Evolutionary conservation across 53 echinoderm and acorn worm genomes (phyloP), one percentile per base, ranked within the genome.

Genomic region (Holothuria scabra): DNA sequence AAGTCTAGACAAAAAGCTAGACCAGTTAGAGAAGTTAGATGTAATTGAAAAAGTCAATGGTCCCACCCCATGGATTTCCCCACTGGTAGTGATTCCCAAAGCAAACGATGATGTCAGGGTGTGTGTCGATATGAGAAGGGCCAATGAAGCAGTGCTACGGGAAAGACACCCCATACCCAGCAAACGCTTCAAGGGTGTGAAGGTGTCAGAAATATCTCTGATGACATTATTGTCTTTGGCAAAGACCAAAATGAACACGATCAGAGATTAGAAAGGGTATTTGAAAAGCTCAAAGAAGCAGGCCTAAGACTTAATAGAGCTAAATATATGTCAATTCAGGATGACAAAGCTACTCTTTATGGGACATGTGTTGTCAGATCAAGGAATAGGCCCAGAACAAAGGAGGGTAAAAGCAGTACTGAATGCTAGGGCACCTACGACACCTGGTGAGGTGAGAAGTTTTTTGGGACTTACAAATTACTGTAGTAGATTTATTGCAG

Each of bases 321-420:
- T 60, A 5, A 60, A 61, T n/a, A n/a, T n/a, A n/a, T 61, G 62
- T 61, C 62, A 61, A 61, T 61, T 61, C 9, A 61, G 62, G 62
- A 61, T 61, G 62, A 25, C 62, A 61, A 61, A 20, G 62, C 62
- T 61, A 61, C 62, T 19, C 21, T 61, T 61, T 61, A 28, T 61
- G 62, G 28, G 62, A 28, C 13, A 61, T 11, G 62, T 28, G 21
- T 61, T 61, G 9, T 61, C 62, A 20, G 62, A 20, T 19, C 23
- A 61, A 61, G 62, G 62, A 61, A 61, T 61, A 61, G 62, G 62
- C 61, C n/a, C 61, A 61, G 19, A 61, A 28, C 9, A 61, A 61
- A 61, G 62, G 21, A 61, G 21, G 20, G 62, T 19, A 61, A n/a
- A 61, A 2, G 2, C 62, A 61, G 62, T 19, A 25, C 19, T 61